These are phyloP conservation scores for cattle (Bos taurus) DNA, from an alignment of 2,113 vertebrate genomes.

Conservation along the genomic window DNA sequence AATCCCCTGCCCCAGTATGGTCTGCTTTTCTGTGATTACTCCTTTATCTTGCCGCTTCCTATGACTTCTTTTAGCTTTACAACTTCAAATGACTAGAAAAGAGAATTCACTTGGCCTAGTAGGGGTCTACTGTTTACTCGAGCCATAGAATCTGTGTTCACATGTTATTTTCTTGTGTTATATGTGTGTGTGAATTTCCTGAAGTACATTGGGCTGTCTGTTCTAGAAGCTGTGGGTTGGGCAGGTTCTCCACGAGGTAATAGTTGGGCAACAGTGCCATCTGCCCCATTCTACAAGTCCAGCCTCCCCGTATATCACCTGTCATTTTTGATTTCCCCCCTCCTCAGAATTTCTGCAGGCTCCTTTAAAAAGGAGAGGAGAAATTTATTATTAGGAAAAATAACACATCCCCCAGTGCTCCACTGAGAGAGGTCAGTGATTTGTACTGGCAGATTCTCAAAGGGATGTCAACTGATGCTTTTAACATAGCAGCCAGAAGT, in stretches of 20 bases:
- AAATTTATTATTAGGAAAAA: not conserved
- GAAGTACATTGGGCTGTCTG: not conserved
- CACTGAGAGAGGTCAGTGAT: not conserved
- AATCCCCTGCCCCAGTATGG: not conserved
- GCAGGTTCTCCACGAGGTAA: not conserved
- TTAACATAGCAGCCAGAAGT: not conserved
- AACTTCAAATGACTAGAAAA: not conserved
- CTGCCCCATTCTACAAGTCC: not conserved
- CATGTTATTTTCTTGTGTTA: not conserved
- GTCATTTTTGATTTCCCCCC: not conserved
- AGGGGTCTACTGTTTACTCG: not conserved
- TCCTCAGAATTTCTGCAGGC: not conserved
- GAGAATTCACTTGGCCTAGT: not conserved
- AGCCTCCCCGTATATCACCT: not conserved
- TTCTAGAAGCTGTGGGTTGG: not conserved
- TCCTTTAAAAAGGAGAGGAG: not conserved
- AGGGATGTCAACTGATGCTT: not conserved
- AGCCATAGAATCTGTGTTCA: not conserved
- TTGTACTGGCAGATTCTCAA: not conserved
- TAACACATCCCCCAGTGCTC: not conserved
- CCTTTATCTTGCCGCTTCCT: not conserved
- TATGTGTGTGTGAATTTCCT: not conserved
- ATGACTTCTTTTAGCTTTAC: not conserved
- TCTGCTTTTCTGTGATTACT: not conserved
- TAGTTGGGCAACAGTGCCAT: not conserved